Percentiles rank a stretch among this genome's conserved stretches.
Evolutionary conservation across 2,113 vertebrate species (phyloP).

Genomic region (Rhea americana): DNA sequence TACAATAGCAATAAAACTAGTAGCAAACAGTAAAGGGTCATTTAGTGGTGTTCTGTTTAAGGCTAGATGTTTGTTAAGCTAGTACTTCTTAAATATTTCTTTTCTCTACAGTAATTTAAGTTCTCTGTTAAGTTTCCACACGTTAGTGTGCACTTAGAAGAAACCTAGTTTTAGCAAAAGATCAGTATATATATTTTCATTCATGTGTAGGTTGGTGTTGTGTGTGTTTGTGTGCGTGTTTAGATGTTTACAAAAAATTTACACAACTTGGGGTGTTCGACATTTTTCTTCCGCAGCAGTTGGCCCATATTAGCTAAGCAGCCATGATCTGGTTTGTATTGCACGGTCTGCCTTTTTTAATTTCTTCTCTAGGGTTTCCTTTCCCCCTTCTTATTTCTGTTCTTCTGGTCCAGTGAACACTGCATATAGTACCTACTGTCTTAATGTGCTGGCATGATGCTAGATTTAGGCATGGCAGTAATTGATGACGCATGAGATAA

Average conservation of each 20-base stretch:
- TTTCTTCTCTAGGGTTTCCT: conserved; percentile 86
- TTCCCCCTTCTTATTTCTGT: conserved; percentile 84
- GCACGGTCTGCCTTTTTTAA: conserved; percentile 98
- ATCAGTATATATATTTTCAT: conserved; percentile 67
- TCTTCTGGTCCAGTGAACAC: conserved; percentile 96
- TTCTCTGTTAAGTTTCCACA: not conserved
- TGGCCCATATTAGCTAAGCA: conserved; percentile 99
- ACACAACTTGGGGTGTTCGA: conserved; percentile 99
- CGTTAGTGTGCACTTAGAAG: not conserved
- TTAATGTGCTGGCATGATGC: conserved; percentile 99
- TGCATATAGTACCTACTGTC: conserved; percentile 99
- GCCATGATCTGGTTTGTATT: conserved; percentile 99
- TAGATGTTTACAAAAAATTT: conserved; percentile 96
- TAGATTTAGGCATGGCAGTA: conserved; percentile 99
- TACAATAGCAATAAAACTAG: not conserved
- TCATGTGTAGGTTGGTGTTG: conserved; percentile 81
- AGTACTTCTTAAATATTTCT: not conserved
- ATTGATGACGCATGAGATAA: conserved; percentile 96
- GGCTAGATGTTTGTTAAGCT: not conserved
- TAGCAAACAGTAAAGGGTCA: not conserved
- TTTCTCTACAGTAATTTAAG: not conserved
- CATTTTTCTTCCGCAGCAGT: conserved; percentile 99
- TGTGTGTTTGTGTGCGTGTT: conserved; percentile 89
- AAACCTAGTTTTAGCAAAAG: conserved; percentile 49
- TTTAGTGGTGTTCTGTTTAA: not conserved